Base-by-base conservation (phyloP, 2,888 invertebrate species). In the Caenorhabditis afra region DNA sequence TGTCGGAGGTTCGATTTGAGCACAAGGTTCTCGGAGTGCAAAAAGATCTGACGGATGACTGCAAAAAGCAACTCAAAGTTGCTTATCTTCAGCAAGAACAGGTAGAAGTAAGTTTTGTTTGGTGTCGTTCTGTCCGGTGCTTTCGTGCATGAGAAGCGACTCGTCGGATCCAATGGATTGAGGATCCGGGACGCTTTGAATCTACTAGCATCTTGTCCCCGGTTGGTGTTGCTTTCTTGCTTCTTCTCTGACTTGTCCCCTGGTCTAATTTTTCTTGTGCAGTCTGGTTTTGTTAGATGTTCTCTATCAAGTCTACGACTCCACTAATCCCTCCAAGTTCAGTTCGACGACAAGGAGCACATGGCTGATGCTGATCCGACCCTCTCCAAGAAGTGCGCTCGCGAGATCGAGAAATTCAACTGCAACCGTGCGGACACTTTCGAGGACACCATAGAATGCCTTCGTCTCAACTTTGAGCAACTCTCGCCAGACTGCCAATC, bases 1-100 rank as follows among this genome's bases (percentile, higher is more conserved):
- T 96, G 79, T 97, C 97, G 91, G 95, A 95, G 91, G 94, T 95
- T 81, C 94, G 97, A 61, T 93, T 96, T 81, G 95, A 96, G 74
- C 86, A 90, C 82, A 81, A 81, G 62, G 85, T 89, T 57, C 83
- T 84, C 92, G 93, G 66, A 22, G 77, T 68, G 18, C 94, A 94
- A 77, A 95, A 94, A 84, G 93, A 94, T 82, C 94, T 98, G 87
- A 93, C 94, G 3, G 95, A 94, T 90, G 94, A 95, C 22, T 99
- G 97, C 90, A 93, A 96, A 39, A 95, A 95, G 89, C 96, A 98
- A 91, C 92, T 98, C 18, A 93, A 94, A 89, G 94, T 95, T 59
- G 96, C 98, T 90, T 92, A 97, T 29, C 94, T 96, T 87, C 96
- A 96, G 90, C 91, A 92, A 89, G 92, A 92, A 88, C 89, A 91